A percentile compares a stretch with the other conserved stretches of the same genome.
Conservation (phyloP, 2,888 invertebrate species). For the Stenichneumon culpator region DNA sequence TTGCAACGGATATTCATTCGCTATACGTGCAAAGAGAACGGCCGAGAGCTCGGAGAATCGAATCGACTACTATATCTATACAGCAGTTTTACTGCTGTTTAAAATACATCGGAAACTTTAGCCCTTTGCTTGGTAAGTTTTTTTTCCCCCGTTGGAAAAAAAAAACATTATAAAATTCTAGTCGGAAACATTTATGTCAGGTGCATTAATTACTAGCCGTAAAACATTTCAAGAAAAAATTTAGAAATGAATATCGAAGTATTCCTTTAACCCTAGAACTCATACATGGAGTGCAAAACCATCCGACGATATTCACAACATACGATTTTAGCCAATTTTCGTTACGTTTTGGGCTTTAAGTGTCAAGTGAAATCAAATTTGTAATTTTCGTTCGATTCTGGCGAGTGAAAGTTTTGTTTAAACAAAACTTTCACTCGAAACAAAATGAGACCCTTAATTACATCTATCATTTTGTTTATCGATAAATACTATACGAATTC, state of each 20-base stretch:
- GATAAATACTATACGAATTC: too few relatives aligned
- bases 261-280: not conserved
- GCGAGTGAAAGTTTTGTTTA: too few relatives aligned
- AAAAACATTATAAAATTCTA: not conserved
- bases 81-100: not conserved
- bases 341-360: too few relatives aligned
- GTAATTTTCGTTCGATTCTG: too few relatives aligned
- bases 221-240: not conserved
- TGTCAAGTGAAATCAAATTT: too few relatives aligned
- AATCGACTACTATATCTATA: not conserved
- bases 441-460: too few relatives aligned
- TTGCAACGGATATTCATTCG: slow-evolving; percentile 19
- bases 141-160: not conserved
- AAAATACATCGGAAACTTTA: not conserved
- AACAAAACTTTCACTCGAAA: too few relatives aligned
- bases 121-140: not conserved
- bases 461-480: too few relatives aligned
- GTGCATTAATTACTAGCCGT: not conserved
- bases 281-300: not conserved
- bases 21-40: not conserved
- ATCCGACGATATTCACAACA: not conserved
- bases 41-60: not conserved
- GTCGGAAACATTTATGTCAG: not conserved
- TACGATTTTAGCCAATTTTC: not conserved
- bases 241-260: too few relatives aligned